These are phyloP conservation scores for Dicycla oo DNA, from an alignment of 2,888 invertebrate genomes.

Conservation along the genomic window DNA sequence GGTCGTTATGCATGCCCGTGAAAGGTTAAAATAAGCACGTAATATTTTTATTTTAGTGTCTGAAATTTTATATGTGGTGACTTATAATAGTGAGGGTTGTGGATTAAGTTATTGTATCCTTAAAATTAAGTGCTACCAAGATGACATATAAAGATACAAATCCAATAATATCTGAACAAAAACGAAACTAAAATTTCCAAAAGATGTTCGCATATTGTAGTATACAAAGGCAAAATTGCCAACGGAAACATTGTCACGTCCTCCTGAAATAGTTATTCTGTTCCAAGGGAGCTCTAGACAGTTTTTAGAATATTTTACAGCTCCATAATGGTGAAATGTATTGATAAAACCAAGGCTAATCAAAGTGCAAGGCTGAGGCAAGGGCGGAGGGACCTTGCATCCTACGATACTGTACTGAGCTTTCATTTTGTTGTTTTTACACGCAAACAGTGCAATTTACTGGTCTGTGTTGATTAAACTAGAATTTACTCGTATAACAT, in stretches of 20 bases:
- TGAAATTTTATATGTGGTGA: conserved; percentile 14
- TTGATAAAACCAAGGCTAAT: conserved; percentile 67
- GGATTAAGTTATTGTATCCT: conserved; percentile 7
- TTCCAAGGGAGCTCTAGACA: conserved; percentile 34
- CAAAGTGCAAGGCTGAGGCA: conserved; percentile 62
- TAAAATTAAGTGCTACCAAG: not conserved
- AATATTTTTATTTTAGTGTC: conserved; percentile 27
- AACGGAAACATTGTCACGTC: conserved; percentile 47
- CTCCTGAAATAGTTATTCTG: conserved; percentile 37
- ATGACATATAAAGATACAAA: conserved; percentile 3
- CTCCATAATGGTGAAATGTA: conserved; percentile 59
- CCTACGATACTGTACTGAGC: conserved; percentile 42
- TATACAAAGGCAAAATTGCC: conserved; percentile 8
- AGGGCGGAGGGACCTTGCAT: conserved; percentile 67
- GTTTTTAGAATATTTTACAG: conserved; percentile 27
- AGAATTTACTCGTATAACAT: conserved; percentile 19
- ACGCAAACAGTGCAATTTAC: conserved; percentile 41
- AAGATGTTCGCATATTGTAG: not conserved
- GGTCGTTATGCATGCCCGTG: conserved; percentile 18
- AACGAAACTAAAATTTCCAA: not conserved
- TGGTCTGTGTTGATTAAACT: conserved; percentile 31
- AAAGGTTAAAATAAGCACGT: conserved; percentile 32
- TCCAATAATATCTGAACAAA: not conserved
- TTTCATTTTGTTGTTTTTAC: conserved; percentile 45
- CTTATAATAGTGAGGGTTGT: not conserved